These are phyloP conservation scores for Acanthornis magna DNA, from an alignment of 2,797 vertebrate genomes.

Conservation along the genomic window DNA sequence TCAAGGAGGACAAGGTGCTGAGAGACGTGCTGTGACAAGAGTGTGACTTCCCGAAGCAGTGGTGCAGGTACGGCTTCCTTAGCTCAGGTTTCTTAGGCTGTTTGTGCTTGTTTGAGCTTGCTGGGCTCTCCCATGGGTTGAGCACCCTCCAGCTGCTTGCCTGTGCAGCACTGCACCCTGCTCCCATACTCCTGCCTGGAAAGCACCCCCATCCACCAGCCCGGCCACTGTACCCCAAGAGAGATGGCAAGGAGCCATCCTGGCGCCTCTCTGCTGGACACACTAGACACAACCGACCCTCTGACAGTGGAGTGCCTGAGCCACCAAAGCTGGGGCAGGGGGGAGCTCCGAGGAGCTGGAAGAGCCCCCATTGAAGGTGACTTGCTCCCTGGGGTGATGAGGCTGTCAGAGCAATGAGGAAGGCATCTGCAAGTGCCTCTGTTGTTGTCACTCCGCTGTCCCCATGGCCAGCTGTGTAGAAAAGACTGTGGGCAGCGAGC, in stretches of 20 bases:
- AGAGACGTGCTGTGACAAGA: background rate
- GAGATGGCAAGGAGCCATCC: background rate
- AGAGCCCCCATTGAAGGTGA: background rate
- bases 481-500: background rate
- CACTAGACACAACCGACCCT: accelerated
- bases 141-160: background rate
- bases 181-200: background rate
- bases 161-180: background rate
- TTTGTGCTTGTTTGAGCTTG: constrained; percentile 8
- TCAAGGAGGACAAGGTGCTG: background rate
- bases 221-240: background rate
- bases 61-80: background rate
- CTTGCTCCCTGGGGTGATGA: accelerated
- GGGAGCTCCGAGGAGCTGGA: background rate
- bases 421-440: background rate
- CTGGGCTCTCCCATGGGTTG: background rate
- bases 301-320: background rate
- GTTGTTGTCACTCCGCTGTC: background rate
- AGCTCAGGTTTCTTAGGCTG: background rate
- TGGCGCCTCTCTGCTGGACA: background rate
- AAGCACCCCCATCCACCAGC: background rate
- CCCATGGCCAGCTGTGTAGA: background rate
- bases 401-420: background rate
- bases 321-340: background rate
- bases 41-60: background rate